These are phyloP conservation scores for Psilopsiagon aymara DNA, from an alignment of 2,113 vertebrate species.

Conservation along the genomic window DNA sequence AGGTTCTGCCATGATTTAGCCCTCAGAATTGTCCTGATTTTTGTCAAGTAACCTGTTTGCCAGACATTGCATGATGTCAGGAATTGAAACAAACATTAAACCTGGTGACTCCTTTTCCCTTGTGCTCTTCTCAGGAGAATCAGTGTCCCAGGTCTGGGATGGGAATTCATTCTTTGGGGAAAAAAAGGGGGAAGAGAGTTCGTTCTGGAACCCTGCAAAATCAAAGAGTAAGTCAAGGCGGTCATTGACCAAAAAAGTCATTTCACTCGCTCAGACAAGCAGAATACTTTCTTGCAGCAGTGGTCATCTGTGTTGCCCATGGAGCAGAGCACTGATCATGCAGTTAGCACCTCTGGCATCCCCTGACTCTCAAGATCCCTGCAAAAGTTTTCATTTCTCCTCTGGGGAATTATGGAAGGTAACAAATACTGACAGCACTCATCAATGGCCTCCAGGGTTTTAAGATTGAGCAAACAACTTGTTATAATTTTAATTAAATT, in stretches of 20 bases:
- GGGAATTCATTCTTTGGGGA: not conserved
- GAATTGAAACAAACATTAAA: not conserved
- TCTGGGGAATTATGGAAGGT: not conserved
- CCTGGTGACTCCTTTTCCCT: not conserved
- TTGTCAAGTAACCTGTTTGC: not conserved
- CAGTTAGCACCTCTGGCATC: not conserved
- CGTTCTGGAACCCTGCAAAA: not conserved
- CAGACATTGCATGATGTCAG: not conserved
- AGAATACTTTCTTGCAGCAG: not conserved
- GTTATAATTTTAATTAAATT: not conserved
- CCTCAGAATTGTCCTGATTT: not conserved
- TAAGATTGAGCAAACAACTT: not conserved
- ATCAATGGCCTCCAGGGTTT: not conserved
- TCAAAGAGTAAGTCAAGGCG: not conserved
- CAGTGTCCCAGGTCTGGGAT: not conserved
- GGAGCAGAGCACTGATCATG: not conserved
- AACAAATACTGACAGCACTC: not conserved
- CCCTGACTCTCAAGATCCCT: not conserved
- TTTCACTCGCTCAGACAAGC: not conserved
- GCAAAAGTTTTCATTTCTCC: not conserved
- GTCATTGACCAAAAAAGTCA: not conserved
- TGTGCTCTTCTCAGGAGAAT: not conserved
- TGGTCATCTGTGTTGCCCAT: fast-evolving
- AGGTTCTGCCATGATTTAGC: not conserved
- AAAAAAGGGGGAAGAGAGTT: not conserved